Percentiles rank a stretch among this genome's conserved stretches.
Evolutionary conservation across 2,888 invertebrate genomes (phyloP).

Genomic region (Sminthurides aquaticus): DNA sequence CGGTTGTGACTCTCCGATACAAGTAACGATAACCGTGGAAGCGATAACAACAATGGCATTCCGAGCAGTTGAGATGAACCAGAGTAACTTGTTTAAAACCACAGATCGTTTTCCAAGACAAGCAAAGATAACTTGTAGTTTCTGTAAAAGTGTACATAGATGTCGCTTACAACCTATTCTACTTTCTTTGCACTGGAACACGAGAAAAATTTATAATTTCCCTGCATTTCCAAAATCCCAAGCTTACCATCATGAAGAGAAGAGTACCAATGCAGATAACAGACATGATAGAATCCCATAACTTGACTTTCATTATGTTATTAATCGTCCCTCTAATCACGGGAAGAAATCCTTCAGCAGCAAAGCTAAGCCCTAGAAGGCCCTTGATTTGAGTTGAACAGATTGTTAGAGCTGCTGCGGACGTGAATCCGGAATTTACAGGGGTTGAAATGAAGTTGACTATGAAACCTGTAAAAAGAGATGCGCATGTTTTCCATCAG

Average conservation of each 20-base stretch:
- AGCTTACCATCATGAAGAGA: slow-evolving; percentile 38
- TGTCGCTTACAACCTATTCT: too few species aligned
- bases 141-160: slow-evolving; percentile 22
- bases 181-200: too few species aligned
- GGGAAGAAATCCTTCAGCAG: slow-evolving; percentile 41
- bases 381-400: slow-evolving; percentile 39
- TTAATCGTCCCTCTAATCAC: slow-evolving; percentile 33
- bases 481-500: too few species aligned
- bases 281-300: slow-evolving; percentile 37
- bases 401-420: slow-evolving; percentile 29
- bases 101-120: slow-evolving; percentile 6
- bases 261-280: slow-evolving; percentile 34
- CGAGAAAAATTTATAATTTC: too few species aligned
- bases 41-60: slow-evolving; percentile 69
- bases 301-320: slow-evolving; percentile 30
- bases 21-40: slow-evolving; percentile 56
- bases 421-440: slow-evolving; percentile 37
- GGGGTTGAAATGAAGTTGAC: slow-evolving; percentile 42
- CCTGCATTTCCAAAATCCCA: too few species aligned
- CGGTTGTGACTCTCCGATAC: slow-evolving; percentile 52
- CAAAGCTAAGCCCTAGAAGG: slow-evolving; percentile 38
- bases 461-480: slow-evolving; percentile 36
- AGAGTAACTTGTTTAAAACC: slow-evolving; percentile 55
- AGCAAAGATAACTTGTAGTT: slow-evolving; percentile 37
- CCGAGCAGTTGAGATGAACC: slow-evolving; percentile 66